Percentiles rank a stretch among this genome's conserved stretches.
Conservation (phyloP, 64 coral and sea anemone genomes). For the Dendronephthya gigantea region DNA sequence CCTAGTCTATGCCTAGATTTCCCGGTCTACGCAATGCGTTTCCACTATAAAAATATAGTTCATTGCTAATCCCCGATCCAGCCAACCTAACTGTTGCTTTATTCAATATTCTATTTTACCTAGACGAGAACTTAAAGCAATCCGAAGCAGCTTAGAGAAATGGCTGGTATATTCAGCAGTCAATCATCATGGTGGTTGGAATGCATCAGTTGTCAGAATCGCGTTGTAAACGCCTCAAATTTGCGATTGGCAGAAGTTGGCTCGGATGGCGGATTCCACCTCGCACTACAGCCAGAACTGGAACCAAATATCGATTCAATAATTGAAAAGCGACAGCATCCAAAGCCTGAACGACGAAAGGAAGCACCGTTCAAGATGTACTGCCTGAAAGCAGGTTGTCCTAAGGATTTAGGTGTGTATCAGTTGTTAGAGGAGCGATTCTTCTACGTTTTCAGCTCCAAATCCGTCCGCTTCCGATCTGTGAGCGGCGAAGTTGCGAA, state of each 20-base stretch:
- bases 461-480: slow-evolving; percentile 2
- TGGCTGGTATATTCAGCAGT: not conserved
- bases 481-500: not conserved
- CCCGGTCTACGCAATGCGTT: too few relatives aligned
- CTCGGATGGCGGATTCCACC: not conserved
- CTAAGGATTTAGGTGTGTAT: not conserved
- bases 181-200: not conserved
- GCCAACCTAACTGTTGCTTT: too few relatives aligned
- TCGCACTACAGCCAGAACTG: not conserved
- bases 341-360: not conserved
- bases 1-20: too few relatives aligned
- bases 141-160: not conserved
- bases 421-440: not conserved
- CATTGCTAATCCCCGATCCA: too few relatives aligned
- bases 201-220: not conserved
- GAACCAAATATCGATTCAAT: not conserved
- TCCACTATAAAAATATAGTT: too few relatives aligned
- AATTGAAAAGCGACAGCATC: slow-evolving; percentile 1
- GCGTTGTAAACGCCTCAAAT: not conserved
- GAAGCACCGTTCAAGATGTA: slow-evolving; percentile 16
- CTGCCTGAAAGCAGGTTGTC: not conserved
- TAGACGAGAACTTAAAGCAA: too few relatives aligned
- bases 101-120: too few relatives aligned
- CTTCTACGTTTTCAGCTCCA: slow-evolving; percentile 2
- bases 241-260: not conserved